Evolutionary conservation across 2,888 invertebrate genomes (phyloP).

Genomic region (Galeopsomyia nigrocyanea): DNA sequence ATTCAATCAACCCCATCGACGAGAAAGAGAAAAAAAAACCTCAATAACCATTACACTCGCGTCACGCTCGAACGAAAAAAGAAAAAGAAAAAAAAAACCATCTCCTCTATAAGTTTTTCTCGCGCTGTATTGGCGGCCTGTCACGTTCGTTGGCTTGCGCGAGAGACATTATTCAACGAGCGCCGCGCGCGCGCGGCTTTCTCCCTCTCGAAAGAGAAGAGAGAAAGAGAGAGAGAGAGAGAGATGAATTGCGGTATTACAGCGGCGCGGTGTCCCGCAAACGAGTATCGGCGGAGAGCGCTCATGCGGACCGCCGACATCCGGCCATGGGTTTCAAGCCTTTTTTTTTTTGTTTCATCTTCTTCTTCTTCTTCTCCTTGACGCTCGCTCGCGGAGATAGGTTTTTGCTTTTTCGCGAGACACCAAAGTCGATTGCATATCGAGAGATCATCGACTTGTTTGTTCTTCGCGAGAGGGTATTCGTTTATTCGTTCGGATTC

Average conservation of each 20-base stretch:
- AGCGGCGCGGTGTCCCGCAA: constrained; percentile 30
- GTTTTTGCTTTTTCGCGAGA: too few relatives aligned
- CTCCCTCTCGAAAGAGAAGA: not conserved
- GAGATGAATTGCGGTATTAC: constrained; percentile 47
- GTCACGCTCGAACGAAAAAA: too few relatives aligned
- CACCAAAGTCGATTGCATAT: too few relatives aligned
- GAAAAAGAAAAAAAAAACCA: too few relatives aligned
- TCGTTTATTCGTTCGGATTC: too few relatives aligned
- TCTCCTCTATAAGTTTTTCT: not conserved
- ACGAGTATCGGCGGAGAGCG: constrained; percentile 48
- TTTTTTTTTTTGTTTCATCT: constrained; percentile 44
- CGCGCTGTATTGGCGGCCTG: not conserved
- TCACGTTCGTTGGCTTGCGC: not conserved
- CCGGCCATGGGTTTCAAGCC: constrained; percentile 62
- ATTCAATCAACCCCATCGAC: too few relatives aligned
- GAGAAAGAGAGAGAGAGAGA: not conserved
- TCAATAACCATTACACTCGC: too few relatives aligned
- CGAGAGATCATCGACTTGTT: too few relatives aligned
- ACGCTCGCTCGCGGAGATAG: not conserved
- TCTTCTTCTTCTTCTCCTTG: constrained; percentile 3
- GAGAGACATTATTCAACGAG: constrained; percentile 25
- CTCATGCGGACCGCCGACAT: constrained; percentile 60
- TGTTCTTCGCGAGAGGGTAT: too few relatives aligned
- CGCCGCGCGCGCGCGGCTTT: not conserved
- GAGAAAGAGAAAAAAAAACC: too few relatives aligned